Evolutionary conservation across 2,797 vertebrate species (phyloP).

Genomic region (Peromyscus eremicus): DNA sequence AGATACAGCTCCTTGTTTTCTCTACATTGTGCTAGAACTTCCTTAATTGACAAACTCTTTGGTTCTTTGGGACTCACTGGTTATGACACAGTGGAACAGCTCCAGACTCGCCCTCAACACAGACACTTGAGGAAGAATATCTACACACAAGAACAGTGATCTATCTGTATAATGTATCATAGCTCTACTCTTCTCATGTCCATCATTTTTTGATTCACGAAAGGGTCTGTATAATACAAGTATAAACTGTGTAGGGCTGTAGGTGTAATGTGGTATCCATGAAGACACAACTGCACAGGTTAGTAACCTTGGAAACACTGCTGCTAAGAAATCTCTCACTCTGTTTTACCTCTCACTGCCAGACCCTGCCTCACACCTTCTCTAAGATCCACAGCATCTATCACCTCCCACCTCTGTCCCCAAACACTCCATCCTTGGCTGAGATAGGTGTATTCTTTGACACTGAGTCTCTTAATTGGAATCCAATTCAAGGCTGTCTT

Average conservation of each 20-base stretch:
- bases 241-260: not conserved
- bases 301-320: not conserved
- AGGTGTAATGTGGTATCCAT: not conserved
- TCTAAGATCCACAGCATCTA: not conserved
- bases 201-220: not conserved
- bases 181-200: not conserved
- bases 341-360: not conserved
- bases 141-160: not conserved
- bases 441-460: not conserved
- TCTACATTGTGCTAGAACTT: not conserved
- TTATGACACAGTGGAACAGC: not conserved
- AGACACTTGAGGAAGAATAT: not conserved
- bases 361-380: not conserved
- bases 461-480: not conserved
- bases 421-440: not conserved
- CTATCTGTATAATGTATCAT: fast-evolving
- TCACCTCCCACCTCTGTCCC: not conserved
- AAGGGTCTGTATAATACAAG: not conserved
- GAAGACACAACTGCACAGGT: not conserved
- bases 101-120: not conserved
- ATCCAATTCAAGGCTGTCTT: not conserved
- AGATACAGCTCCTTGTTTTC: not conserved
- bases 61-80: not conserved
- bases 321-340: not conserved
- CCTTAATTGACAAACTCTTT: not conserved